Conservation (phyloP, 2,888 invertebrate species). For the Itoplectis maculator region DNA sequence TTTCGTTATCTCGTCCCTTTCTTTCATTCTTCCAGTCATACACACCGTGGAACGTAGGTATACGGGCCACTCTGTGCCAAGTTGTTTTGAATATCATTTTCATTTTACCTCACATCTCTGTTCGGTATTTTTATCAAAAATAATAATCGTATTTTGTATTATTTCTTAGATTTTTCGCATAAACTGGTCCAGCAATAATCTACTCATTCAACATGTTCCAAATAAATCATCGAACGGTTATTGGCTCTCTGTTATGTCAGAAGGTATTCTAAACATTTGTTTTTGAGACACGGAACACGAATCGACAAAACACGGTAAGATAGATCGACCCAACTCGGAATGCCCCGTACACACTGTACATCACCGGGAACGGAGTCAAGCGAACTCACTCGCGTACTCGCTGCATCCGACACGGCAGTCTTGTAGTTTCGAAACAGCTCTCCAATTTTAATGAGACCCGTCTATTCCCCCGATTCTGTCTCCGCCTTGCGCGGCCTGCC, state of each 20-base stretch:
- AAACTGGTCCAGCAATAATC: too few species aligned
- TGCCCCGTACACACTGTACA: background rate
- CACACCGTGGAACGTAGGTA: background rate
- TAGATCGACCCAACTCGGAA: background rate
- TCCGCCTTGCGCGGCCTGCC: conserved; percentile 79
- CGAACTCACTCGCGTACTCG: conserved; percentile 59
- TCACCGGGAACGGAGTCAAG: conserved; percentile 52
- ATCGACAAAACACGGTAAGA: too few species aligned
- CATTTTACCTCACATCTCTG: background rate
- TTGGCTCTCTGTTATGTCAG: too few species aligned
- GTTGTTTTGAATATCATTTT: background rate
- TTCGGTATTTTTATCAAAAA: background rate
- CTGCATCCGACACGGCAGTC: conserved; percentile 83
- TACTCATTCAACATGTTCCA: too few species aligned
- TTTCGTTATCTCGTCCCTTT: conserved; percentile 45
- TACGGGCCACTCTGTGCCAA: background rate
- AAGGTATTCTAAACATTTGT: too few species aligned
- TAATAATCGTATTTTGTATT: background rate
- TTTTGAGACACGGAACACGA: too few species aligned
- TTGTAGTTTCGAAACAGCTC: conserved; percentile 83
- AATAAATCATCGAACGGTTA: too few species aligned
- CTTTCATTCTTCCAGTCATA: conserved; percentile 20
- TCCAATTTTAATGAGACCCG: conserved; percentile 84
- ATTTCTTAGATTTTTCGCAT: too few species aligned
- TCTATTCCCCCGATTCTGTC: conserved; percentile 82